phyloP scores from a whole-genome alignment of 2,113 vertebrate species.

The Ploceus nigricollis region DNA sequence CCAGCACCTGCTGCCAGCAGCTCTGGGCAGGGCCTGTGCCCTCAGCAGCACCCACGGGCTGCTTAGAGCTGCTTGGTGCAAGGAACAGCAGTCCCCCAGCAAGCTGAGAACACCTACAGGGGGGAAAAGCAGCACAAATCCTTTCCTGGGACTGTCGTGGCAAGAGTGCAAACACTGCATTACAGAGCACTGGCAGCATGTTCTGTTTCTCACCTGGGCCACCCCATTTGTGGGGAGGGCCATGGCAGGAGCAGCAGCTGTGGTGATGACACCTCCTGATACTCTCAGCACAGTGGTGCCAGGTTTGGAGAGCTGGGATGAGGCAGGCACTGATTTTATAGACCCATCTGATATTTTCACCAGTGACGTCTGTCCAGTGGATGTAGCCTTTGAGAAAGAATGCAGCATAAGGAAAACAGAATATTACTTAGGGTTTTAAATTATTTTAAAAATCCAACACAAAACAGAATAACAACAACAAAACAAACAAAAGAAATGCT shows the following conservation, averaged over 20 bases:
- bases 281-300: conserved; percentile 91
- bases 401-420: background rate
- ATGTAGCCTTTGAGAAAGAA: conserved; percentile 75
- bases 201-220: conserved; percentile 69
- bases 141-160: background rate
- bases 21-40: background rate
- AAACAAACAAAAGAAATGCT: background rate
- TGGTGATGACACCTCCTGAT: conserved; percentile 90
- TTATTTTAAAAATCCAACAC: background rate
- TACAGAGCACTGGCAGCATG: background rate
- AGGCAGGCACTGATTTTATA: conserved; percentile 83
- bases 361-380: conserved; percentile 82
- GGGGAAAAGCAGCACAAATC: background rate
- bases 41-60: background rate
- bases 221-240: conserved; percentile 72
- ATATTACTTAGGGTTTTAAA: background rate
- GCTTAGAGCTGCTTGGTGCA: background rate
- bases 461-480: background rate
- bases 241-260: conserved; percentile 77
- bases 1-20: background rate
- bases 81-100: background rate
- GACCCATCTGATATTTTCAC: conserved; percentile 91
- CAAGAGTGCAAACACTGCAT: background rate
- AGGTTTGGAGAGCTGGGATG: conserved; percentile 88
- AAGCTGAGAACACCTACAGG: background rate